Percentiles rank a stretch among this genome's conserved stretches.
These are phyloP conservation scores for Cordylochernes scorpioides DNA, from an alignment of 2,888 invertebrate species.

Conservation along the genomic window DNA sequence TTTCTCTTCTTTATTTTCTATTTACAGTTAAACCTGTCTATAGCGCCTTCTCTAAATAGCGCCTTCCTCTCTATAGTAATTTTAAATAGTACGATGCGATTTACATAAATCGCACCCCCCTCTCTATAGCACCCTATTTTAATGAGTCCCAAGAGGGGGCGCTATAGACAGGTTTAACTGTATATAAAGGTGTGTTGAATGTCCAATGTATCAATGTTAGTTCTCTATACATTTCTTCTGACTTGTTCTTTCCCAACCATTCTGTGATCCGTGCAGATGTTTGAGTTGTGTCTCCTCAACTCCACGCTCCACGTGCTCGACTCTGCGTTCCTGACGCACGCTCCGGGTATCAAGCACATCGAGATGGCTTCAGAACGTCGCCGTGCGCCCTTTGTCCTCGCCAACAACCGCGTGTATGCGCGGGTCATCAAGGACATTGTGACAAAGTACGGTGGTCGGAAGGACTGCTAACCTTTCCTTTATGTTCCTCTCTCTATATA, in stretches of 20 bases:
- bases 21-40: too few species aligned
- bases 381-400: background rate
- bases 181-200: background rate
- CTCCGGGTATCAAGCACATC: constrained; percentile 50
- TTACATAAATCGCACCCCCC: too few species aligned
- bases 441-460: background rate
- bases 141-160: background rate
- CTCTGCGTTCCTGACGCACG: constrained; percentile 73
- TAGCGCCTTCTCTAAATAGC: too few species aligned
- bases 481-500: too few species aligned
- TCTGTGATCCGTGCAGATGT: constrained; percentile 35
- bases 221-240: constrained; percentile 6
- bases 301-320: constrained; percentile 77
- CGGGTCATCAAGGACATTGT: background rate
- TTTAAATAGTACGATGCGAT: too few species aligned
- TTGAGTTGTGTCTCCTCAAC: constrained; percentile 59
- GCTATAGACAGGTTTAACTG: constrained; percentile 1
- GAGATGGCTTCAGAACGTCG: background rate
- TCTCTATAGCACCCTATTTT: background rate
- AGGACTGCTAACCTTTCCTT: too few species aligned
- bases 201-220: background rate
- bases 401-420: background rate
- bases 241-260: background rate
- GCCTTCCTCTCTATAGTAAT: too few species aligned
- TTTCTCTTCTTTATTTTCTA: too few species aligned